A percentile compares a stretch with the other conserved stretches of the same genome.
phyloP scores from a whole-genome alignment of 2,888 invertebrate species.

The Congeria kusceri region DNA sequence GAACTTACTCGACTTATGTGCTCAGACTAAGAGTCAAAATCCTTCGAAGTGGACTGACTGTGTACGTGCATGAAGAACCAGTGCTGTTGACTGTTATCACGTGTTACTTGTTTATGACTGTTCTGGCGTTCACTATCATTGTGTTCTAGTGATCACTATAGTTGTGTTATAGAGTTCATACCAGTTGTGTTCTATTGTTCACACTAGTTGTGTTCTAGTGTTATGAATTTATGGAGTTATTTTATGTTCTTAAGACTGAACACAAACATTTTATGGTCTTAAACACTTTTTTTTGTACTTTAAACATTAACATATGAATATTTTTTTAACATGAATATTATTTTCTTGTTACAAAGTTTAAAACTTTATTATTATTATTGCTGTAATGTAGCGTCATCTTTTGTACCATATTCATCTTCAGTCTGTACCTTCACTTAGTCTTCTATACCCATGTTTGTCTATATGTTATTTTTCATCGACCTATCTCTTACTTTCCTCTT shows the following conservation, averaged over 20 bases:
- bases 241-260: no score
- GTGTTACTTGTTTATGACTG: neutral
- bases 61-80: no score
- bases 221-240: no score
- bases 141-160: neutral
- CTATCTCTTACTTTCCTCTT: slow-evolving; percentile 1
- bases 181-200: neutral
- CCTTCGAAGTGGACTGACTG: no score
- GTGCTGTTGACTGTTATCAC: neutral
- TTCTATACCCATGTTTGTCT: neutral
- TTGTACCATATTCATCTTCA: neutral
- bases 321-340: neutral
- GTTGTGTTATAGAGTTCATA: neutral
- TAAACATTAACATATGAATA: no score
- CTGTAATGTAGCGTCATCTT: no score
- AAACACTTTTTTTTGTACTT: no score
- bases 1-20: no score
- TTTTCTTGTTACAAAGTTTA: neutral
- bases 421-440: neutral
- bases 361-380: no score
- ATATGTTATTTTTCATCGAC: neutral
- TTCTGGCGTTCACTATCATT: neutral
- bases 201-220: neutral
- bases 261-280: no score
- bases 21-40: no score